Evolutionary conservation across 1,140 invertebrate genomes (phyloP).

Genomic region (Calephelis nemesis): DNA sequence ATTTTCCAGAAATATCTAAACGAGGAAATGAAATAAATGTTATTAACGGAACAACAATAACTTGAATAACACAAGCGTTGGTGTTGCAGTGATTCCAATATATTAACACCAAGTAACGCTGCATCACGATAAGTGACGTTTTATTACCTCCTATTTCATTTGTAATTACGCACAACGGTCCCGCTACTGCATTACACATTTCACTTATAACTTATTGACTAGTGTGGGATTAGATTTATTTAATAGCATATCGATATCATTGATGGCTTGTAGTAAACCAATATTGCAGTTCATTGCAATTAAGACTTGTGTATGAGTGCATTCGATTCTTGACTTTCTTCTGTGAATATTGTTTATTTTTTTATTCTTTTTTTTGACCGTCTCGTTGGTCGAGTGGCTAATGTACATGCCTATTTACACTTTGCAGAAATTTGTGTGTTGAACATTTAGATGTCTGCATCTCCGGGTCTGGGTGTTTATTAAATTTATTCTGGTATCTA

Average conservation of each 20-base stretch:
- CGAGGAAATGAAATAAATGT: neutral
- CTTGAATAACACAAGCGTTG: slow-evolving; percentile 1
- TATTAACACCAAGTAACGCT: slow-evolving; percentile 1
- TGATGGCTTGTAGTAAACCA: neutral
- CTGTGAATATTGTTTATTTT: too few relatives aligned
- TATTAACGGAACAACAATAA: slow-evolving; percentile 16
- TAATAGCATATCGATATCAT: neutral
- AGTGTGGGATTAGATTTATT: slow-evolving; percentile 6
- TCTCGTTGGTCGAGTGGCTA: too few relatives aligned
- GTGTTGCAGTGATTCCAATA: neutral
- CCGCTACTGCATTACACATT: slow-evolving; percentile 6
- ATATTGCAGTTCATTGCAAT: neutral
- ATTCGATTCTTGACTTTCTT: too few relatives aligned
- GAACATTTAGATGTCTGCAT: too few relatives aligned
- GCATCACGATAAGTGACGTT: slow-evolving; percentile 20
- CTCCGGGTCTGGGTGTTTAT: too few relatives aligned
- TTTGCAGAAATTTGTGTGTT: too few relatives aligned
- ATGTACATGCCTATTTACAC: too few relatives aligned
- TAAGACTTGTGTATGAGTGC: neutral
- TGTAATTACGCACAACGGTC: slow-evolving; percentile 5
- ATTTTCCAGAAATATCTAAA: neutral
- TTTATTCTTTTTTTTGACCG: too few relatives aligned
- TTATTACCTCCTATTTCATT: slow-evolving; percentile 22
- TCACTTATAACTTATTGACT: slow-evolving; percentile 7
- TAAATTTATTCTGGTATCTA: too few relatives aligned